Conservation (phyloP, 2,888 invertebrate genomes). For the Heliconius hortense region DNA sequence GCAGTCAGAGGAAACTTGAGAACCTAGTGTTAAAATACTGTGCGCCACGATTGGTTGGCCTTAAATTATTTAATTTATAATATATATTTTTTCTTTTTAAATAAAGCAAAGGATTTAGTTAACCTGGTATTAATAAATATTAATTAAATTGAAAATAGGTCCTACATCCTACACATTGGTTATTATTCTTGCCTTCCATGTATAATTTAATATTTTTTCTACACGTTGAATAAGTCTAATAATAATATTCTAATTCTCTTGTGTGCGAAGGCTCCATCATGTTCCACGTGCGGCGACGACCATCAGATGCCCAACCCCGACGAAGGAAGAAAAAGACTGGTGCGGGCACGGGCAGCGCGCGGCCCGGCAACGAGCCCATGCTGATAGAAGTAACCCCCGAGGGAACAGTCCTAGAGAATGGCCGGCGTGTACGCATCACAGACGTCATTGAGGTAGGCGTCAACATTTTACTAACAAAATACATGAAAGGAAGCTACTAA, state of each 20-base stretch:
- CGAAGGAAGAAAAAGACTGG: slow-evolving; percentile 91
- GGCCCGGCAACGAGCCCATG: slow-evolving; percentile 83
- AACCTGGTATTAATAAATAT: too few relatives aligned
- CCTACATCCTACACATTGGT: background rate
- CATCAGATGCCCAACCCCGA: slow-evolving; percentile 94
- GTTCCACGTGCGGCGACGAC: slow-evolving; percentile 97
- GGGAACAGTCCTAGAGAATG: slow-evolving; percentile 84
- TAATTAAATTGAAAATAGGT: too few relatives aligned
- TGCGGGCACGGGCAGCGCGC: slow-evolving; percentile 75
- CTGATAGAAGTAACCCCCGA: slow-evolving; percentile 92
- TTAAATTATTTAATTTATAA: background rate
- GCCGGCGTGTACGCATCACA: slow-evolving; percentile 83
- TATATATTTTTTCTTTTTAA: background rate
- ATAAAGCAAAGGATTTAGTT: background rate
- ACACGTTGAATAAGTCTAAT: too few relatives aligned
- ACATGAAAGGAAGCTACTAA: background rate
- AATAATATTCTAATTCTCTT: background rate
- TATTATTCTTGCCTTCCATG: background rate
- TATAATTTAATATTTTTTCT: too few relatives aligned
- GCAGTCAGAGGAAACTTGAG: too few relatives aligned
- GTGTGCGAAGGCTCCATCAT: slow-evolving; percentile 91
- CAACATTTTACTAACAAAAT: background rate
- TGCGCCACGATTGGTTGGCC: background rate
- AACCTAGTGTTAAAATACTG: too few relatives aligned
- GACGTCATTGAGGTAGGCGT: slow-evolving; percentile 85